Evolutionary conservation across 2,113 vertebrate genomes (phyloP).

Genomic region (Nesogale talazaci): DNA sequence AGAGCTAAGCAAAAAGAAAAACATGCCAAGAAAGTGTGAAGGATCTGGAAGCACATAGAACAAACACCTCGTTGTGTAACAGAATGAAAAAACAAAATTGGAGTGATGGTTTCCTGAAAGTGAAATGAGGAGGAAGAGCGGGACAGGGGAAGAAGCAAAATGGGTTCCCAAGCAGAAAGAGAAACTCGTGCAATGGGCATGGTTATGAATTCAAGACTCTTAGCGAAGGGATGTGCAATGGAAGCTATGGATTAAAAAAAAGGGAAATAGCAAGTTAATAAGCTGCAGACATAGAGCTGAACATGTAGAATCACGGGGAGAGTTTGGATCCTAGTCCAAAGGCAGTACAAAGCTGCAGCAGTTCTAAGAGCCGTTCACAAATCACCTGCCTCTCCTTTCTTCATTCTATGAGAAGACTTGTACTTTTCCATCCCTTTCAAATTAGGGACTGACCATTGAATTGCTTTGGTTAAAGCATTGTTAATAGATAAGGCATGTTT

Average conservation of each 20-base stretch:
- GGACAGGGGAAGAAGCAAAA: neutral
- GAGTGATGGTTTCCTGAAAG: neutral
- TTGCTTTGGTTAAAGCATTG: neutral
- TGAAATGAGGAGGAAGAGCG: neutral
- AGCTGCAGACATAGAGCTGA: neutral
- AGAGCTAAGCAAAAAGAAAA: neutral
- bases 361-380: neutral
- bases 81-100: neutral
- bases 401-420: neutral
- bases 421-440: neutral
- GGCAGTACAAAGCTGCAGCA: neutral
- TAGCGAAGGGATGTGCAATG: neutral
- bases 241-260: neutral
- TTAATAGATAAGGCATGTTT: neutral
- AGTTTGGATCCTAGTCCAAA: neutral
- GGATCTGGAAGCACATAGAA: neutral
- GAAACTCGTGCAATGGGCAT: neutral
- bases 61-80: neutral
- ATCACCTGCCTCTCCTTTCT: neutral
- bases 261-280: neutral
- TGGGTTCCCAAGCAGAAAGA: neutral
- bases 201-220: neutral
- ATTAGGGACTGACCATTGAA: neutral
- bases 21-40: neutral
- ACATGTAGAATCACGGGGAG: neutral